Conservation (phyloP, 30 jellyfish, hydroid and myxozoan genomes). For the Aurelia aurita region DNA sequence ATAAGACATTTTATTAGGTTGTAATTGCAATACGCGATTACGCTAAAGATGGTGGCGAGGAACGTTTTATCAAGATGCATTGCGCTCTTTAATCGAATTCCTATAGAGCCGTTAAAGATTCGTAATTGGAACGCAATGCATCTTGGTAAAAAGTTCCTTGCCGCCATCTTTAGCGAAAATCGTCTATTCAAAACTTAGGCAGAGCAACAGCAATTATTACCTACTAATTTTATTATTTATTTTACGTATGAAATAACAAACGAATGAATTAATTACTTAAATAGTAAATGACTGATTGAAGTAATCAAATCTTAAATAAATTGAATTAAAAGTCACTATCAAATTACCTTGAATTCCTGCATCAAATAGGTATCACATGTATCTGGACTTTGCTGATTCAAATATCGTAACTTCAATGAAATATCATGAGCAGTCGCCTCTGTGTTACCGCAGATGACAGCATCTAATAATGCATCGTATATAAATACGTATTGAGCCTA, state of each 20-base stretch:
- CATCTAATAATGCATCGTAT: slow-evolving; percentile 89
- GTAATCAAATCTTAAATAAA: not conserved
- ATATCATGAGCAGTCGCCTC: slow-evolving; percentile 92
- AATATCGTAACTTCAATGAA: slow-evolving; percentile 68
- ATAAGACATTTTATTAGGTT: too few relatives aligned
- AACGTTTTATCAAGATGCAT: too few relatives aligned
- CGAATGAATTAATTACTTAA: not conserved
- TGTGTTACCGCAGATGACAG: slow-evolving; percentile 96
- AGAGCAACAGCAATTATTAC: too few relatives aligned
- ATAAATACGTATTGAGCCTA: slow-evolving; percentile 93
- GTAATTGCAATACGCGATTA: too few relatives aligned
- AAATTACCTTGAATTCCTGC: slow-evolving; percentile 90
- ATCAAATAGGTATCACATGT: slow-evolving; percentile 79
- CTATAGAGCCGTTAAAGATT: too few relatives aligned
- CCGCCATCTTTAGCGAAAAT: too few relatives aligned
- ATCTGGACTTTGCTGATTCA: slow-evolving; percentile 88
- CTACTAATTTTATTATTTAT: too few relatives aligned
- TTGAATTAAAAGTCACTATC: not conserved
- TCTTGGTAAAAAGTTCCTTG: too few relatives aligned
- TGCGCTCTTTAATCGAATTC: too few relatives aligned
- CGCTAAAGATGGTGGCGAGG: too few relatives aligned
- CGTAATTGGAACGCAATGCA: too few relatives aligned
- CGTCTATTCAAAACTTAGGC: too few relatives aligned
- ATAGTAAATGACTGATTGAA: not conserved
- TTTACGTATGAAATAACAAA: not conserved